Evolutionary conservation across 2,888 invertebrate genomes (phyloP), one percentile per base, ranked within the genome.

Genomic region (Apeira syringaria): DNA sequence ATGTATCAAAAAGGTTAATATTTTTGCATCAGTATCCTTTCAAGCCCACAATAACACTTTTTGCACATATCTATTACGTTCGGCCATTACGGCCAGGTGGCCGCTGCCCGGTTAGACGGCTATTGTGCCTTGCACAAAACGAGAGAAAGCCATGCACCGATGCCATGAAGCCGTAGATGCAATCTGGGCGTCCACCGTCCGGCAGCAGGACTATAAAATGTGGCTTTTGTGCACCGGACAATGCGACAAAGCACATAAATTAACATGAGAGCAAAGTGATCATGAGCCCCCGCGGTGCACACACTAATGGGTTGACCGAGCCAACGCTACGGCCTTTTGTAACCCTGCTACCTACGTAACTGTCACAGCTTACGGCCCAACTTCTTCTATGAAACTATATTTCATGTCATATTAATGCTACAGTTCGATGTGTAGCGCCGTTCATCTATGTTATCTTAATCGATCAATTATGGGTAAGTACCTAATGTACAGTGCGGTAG

Each of bases 171-270:
- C 74, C 69, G 68, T 82, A 74, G 87, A 88, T 85, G 80, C 80
- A 86, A 88, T 88, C 88, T 87, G 82, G 80, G 83, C 82, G 88
- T 85, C 87, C 88, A 76, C 85, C 82, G 85, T 82, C 86, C 88
- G 74, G 88, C 86, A 84, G 80, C 75, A 80, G 74, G 59, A 69
- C 78, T 84, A 84, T 86, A 88, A 88, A 88, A 84, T 81, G 74
- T 53, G 59, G 36, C 73, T 49, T 74, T 84, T 84, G 83, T 84
- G 48, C 35, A 55, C 49, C 61, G 77, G 68, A 88, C 85, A 88
- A 87, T 67, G 74, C 77, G 64, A 85, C 88, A 88, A 87, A 87
- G 80, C 74, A 88, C 88, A 88, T 88, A 89, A 89, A 89, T 89
- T 88, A 88, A 82, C 81, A 78, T 78, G 74, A 80, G 86, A 80